Percentiles rank a stretch among this genome's conserved stretches.
Conservation (phyloP, 2,113 vertebrate species). For the Orycteropus afer region DNA sequence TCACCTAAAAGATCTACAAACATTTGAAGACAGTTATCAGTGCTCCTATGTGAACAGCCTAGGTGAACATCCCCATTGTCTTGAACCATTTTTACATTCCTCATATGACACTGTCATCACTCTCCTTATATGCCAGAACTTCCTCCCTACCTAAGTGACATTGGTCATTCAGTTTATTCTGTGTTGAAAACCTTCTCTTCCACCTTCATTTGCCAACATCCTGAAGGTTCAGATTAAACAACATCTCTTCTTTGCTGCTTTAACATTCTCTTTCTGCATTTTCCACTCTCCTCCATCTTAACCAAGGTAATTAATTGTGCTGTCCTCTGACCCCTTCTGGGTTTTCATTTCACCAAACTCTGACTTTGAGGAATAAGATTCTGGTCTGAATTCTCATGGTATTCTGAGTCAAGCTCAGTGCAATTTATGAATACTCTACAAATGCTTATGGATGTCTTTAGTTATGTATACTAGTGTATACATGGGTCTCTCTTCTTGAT, state of each 20-base stretch:
- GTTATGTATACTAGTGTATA: not conserved
- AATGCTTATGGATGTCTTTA: not conserved
- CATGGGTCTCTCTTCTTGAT: not conserved
- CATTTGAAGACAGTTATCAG: not conserved
- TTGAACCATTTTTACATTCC: not conserved
- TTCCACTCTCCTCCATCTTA: not conserved
- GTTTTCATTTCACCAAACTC: not conserved
- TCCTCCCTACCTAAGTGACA: not conserved
- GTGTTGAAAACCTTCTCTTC: not conserved
- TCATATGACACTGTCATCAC: fast-evolving
- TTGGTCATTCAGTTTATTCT: not conserved
- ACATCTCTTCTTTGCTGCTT: not conserved
- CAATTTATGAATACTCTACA: not conserved
- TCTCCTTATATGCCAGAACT: not conserved
- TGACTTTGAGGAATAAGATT: not conserved
- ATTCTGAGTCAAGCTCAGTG: not conserved
- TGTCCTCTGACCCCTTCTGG: not conserved
- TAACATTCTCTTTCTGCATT: not conserved
- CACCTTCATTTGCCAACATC: not conserved
- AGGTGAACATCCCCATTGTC: not conserved
- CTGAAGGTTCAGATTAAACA: not conserved
- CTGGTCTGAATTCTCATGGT: not conserved
- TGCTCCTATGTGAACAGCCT: too few relatives aligned
- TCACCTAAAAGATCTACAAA: not conserved
- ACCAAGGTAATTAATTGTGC: not conserved